Evolutionary conservation across 2,888 invertebrate species (phyloP).

Genomic region (Synanthedon andrenaeformis): DNA sequence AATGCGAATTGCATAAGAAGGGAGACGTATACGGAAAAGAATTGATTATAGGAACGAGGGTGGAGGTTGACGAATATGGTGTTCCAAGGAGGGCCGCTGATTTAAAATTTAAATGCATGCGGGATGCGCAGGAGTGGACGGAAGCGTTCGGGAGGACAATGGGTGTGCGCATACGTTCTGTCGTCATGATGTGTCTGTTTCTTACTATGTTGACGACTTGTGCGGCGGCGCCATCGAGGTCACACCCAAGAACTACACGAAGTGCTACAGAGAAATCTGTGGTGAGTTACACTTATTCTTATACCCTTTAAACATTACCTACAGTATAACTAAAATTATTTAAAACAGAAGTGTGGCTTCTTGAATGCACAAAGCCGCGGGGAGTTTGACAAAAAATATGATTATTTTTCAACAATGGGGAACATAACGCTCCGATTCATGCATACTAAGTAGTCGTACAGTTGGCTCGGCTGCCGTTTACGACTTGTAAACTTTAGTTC

Average conservation of each 20-base stretch:
- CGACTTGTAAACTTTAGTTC: conserved; percentile 43
- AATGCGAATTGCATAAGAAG: conserved; percentile 40
- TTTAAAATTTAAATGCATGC: conserved; percentile 57
- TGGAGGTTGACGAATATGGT: conserved; percentile 41
- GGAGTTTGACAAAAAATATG: conserved; percentile 25
- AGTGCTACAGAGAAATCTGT: conserved; percentile 36
- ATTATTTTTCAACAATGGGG: conserved; percentile 18
- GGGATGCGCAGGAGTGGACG: conserved; percentile 37
- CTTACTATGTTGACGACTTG: conserved; percentile 43
- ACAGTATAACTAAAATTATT: neutral
- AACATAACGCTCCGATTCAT: conserved; percentile 25
- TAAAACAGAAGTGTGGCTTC: neutral
- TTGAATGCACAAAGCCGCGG: conserved; percentile 36
- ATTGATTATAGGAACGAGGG: conserved; percentile 49
- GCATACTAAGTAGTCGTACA: conserved; percentile 49
- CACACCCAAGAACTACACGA: conserved; percentile 26
- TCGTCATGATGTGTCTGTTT: conserved; percentile 38
- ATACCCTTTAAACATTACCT: neutral
- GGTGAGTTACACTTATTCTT: conserved; percentile 32
- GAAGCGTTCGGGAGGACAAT: conserved; percentile 48
- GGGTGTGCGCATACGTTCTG: conserved; percentile 35
- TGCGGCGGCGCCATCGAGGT: conserved; percentile 30
- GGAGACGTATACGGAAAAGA: conserved; percentile 46
- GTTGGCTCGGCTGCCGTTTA: conserved; percentile 26
- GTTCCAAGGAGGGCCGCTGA: conserved; percentile 41